These are phyloP conservation scores for Myopa tessellatipennis DNA, from an alignment of 2,888 invertebrate genomes.

Conservation along the genomic window DNA sequence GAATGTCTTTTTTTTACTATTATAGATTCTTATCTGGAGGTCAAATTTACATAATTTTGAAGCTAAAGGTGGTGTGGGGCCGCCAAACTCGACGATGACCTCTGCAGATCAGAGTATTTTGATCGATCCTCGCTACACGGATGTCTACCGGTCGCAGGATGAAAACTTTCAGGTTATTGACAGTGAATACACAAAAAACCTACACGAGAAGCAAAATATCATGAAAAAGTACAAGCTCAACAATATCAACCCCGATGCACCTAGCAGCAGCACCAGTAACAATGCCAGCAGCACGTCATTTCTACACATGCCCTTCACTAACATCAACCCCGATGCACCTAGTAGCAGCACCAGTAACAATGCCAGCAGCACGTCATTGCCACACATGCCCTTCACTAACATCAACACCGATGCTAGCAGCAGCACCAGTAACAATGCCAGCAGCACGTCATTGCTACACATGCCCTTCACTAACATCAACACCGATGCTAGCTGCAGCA, in stretches of 20 bases:
- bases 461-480: not conserved
- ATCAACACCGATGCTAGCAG: too few relatives aligned
- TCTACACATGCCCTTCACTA: slow-evolving; percentile 41
- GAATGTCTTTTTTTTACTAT: not conserved
- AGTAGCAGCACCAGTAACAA: slow-evolving; percentile 33
- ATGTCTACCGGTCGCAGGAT: slow-evolving; percentile 57
- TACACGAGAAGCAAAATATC: slow-evolving; percentile 15
- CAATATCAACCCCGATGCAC: slow-evolving; percentile 6
- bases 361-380: slow-evolving; percentile 43
- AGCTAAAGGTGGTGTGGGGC: not conserved
- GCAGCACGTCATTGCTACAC: not conserved
- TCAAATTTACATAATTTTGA: slow-evolving; percentile 68
- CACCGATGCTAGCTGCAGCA: slow-evolving; percentile 22
- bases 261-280: slow-evolving; percentile 31
- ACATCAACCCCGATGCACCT: slow-evolving; percentile 34
- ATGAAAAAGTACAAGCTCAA: slow-evolving; percentile 23
- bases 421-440: slow-evolving; percentile 40
- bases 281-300: slow-evolving; percentile 44
- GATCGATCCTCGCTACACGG: slow-evolving; percentile 62
- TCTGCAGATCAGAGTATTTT: slow-evolving; percentile 56
- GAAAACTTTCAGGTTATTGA: slow-evolving; percentile 63
- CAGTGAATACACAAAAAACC: slow-evolving; percentile 54
- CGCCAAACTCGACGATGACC: slow-evolving; percentile 39
- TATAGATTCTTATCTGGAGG: slow-evolving; percentile 68
- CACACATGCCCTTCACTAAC: slow-evolving; percentile 40